These are phyloP conservation scores for Sminthurides aquaticus DNA, from an alignment of 2,888 invertebrate species.

Conservation along the genomic window DNA sequence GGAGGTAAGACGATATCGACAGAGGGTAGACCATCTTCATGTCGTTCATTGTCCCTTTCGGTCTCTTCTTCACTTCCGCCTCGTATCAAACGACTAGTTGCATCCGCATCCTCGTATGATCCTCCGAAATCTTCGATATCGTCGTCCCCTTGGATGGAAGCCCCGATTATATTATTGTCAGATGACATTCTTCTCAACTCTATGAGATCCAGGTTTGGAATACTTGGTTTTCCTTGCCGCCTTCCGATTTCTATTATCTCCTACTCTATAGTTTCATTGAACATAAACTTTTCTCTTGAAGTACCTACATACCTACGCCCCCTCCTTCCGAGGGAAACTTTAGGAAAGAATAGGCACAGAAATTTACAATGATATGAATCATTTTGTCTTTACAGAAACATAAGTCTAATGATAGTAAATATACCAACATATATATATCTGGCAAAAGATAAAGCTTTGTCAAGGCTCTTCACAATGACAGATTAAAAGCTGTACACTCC, in stretches of 20 bases:
- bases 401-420: too few relatives aligned
- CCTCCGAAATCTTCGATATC: conserved; percentile 10
- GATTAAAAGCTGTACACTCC: background rate
- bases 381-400: too few relatives aligned
- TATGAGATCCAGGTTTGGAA: conserved; percentile 21
- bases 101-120: conserved; percentile 2
- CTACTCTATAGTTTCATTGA: too few relatives aligned
- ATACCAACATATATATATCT: too few relatives aligned
- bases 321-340: too few relatives aligned
- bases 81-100: conserved; percentile 4
- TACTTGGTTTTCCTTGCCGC: background rate
- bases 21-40: conserved; percentile 7
- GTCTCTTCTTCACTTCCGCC: background rate
- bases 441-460: too few relatives aligned
- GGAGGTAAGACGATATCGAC: conserved; percentile 26
- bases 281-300: too few relatives aligned
- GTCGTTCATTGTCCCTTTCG: background rate
- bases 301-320: too few relatives aligned
- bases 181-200: conserved; percentile 23
- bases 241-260: too few relatives aligned
- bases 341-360: too few relatives aligned
- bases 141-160: conserved; percentile 19
- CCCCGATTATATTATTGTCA: conserved; percentile 23
- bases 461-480: background rate
- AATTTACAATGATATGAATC: too few relatives aligned